phyloP scores from a whole-genome alignment of 2,888 invertebrate genomes.

The Morpho helenor region DNA sequence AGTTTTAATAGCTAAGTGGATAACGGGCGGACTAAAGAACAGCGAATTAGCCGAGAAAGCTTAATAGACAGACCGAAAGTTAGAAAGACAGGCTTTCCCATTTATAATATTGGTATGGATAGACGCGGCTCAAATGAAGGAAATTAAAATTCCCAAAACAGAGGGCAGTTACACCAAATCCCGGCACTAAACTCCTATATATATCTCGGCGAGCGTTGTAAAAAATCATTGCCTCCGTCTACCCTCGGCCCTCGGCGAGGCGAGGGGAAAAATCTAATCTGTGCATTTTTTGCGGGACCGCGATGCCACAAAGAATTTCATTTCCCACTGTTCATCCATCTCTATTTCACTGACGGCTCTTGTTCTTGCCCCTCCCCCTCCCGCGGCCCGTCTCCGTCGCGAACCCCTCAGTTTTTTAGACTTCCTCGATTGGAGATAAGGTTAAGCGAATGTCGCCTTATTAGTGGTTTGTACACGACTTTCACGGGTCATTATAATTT shows the following conservation, averaged over 20 bases:
- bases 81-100: too few relatives aligned
- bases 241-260: conserved; percentile 63
- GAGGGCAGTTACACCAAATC: conserved; percentile 75
- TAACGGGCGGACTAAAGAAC: too few relatives aligned
- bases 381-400: conserved; percentile 39
- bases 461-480: conserved; percentile 68
- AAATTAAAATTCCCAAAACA: conserved; percentile 75
- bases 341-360: conserved; percentile 79
- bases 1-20: too few relatives aligned
- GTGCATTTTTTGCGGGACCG: conserved; percentile 80
- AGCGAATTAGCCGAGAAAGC: too few relatives aligned
- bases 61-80: too few relatives aligned
- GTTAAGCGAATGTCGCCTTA: conserved; percentile 73
- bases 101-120: too few relatives aligned
- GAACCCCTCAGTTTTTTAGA: conserved; percentile 62
- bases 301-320: conserved; percentile 81
- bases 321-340: conserved; percentile 81
- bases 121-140: conserved; percentile 57
- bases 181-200: conserved; percentile 75
- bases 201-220: conserved; percentile 73
- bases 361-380: conserved; percentile 66
- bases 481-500: conserved; percentile 60
- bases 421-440: conserved; percentile 77
- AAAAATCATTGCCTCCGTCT: conserved; percentile 78
- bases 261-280: conserved; percentile 80